Evolutionary conservation across 2,113 vertebrate species (phyloP).

Genomic region (Hyla sarda): DNA sequence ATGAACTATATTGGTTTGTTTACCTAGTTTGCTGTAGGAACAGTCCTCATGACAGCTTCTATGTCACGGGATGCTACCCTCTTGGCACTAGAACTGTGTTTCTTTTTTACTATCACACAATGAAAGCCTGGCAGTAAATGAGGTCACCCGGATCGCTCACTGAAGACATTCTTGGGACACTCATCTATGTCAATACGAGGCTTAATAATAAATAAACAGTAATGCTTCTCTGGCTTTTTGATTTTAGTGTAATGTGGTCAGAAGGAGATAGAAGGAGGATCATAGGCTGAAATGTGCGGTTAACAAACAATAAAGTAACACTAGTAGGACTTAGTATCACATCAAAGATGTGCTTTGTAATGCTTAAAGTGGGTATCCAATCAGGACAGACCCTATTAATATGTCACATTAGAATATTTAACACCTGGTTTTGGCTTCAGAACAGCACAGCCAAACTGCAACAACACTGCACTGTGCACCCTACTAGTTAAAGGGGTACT

Average conservation of each 20-base stretch:
- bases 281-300: conserved; percentile 4
- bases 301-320: background rate
- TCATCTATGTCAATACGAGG: conserved; percentile 42
- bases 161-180: conserved; percentile 32
- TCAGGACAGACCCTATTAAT: too few species aligned
- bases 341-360: conserved; percentile 18
- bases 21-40: conserved; percentile 76
- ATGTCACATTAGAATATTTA: too few species aligned
- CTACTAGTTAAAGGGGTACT: too few species aligned
- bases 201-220: conserved; percentile 22
- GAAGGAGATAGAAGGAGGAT: background rate
- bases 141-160: background rate
- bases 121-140: conserved; percentile 31
- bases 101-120: conserved; percentile 29
- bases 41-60: conserved; percentile 71
- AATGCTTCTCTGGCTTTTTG: conserved; percentile 1
- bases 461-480: too few species aligned
- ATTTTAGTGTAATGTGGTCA: conserved; percentile 28
- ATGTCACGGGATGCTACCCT: conserved; percentile 37
- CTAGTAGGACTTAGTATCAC: background rate
- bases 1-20: conserved; percentile 73
- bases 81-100: conserved; percentile 39
- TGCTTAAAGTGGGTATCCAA: background rate
- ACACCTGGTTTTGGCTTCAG: too few species aligned
- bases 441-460: too few species aligned